phyloP scores from a whole-genome alignment of 2,888 invertebrate genomes.

The Caenorhabditis panamensis region DNA sequence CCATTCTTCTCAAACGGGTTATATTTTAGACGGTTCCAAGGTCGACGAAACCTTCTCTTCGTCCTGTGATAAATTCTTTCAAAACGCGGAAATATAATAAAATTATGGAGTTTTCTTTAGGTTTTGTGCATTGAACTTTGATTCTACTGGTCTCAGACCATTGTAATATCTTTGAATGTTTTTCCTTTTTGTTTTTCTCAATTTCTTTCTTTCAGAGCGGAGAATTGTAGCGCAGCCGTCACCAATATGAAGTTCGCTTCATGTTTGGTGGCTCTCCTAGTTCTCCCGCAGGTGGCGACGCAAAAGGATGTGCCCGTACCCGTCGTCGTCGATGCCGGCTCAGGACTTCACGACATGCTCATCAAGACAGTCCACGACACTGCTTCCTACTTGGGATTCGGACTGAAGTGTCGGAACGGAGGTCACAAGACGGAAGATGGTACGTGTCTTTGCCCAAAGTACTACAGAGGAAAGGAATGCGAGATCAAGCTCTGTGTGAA shows the following conservation, averaged over 20 bases:
- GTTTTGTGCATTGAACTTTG: background rate
- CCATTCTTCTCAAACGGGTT: conserved; percentile 1
- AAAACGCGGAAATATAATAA: conserved; percentile 4
- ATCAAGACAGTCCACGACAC: conserved; percentile 42
- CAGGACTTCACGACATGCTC: conserved; percentile 54
- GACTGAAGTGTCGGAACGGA: conserved; percentile 71
- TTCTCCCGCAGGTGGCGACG: background rate
- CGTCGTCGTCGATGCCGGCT: conserved; percentile 14
- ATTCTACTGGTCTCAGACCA: conserved; percentile 4
- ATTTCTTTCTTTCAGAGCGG: background rate
- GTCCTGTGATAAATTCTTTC: background rate
- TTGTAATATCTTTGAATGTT: background rate
- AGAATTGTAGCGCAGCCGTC: background rate
- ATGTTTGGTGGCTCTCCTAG: conserved; percentile 36
- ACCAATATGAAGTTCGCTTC: conserved; percentile 49
- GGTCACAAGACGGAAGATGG: conserved; percentile 70
- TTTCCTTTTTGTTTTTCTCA: background rate
- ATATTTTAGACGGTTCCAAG: conserved; percentile 7
- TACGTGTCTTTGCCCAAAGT: conserved; percentile 69
- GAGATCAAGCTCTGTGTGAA: conserved; percentile 72
- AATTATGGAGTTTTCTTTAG: background rate
- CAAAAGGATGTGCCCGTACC: conserved; percentile 1
- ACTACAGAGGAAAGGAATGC: conserved; percentile 71
- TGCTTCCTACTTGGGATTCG: conserved; percentile 71
- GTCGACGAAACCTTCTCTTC: background rate